Evolutionary conservation across 2,888 invertebrate genomes (phyloP), one percentile per base, ranked within the genome.

Genomic region (Melangyna quadrimaculata): DNA sequence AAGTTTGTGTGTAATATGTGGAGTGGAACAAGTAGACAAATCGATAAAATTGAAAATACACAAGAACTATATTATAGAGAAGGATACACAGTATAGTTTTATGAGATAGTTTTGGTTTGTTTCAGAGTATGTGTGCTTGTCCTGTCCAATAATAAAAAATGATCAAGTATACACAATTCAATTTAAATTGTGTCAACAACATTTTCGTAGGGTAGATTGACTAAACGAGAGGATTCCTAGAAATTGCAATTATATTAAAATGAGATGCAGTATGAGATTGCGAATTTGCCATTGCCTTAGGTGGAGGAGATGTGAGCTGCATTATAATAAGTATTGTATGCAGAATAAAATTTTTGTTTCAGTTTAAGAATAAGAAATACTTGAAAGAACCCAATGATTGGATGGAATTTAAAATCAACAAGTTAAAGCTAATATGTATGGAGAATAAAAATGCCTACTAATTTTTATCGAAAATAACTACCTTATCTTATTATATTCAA

Each of bases 171-270:
- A 57, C 51, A 27, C 27, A 82, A 67, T 74, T 78, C 65, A 73
- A 78, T 74, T 83, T 51, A 51, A 48, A 74, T 53, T 70, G 40
- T 70, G 72, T 57, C 73, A 83, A 83, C 51, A 74, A n/a, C 10
- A n/a, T 40, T 51, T 51, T 10, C 17, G 10, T n/a, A 29, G 19
- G 19, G n/a, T n/a, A 45, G 51, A 5, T 12, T 6, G n/a, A 37
- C 27, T 48, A 14, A 14, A 22, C 22, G 19, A 19, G 6, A 19
- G 22, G 7, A 51, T 51, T n/a, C 8, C 14, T 24, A 32, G 55
- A 32, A 10, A 17, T 32, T 57, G 19, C 12, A 32, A 17, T 32
- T 57, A 32, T 40, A 40, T 51, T 48, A 6, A 40, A 43, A 51
- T 70, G 19, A 22, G 35, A 53, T 61, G 61, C 61, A 40, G 17